Evolutionary conservation across 2,113 vertebrate genomes (phyloP).

Genomic region (Pseudorasbora parva): DNA sequence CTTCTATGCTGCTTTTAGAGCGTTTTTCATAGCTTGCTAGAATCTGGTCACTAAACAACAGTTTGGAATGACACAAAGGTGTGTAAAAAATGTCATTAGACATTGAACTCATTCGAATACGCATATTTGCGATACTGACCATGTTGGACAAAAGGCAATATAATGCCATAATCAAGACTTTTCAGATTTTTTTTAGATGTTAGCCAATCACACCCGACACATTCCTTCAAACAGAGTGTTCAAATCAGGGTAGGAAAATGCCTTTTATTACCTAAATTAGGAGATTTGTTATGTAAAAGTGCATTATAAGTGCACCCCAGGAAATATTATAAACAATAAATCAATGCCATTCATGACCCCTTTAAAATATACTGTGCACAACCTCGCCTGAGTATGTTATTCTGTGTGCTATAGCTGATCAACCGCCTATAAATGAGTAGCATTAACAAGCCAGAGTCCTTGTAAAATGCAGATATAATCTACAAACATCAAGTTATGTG

Average conservation of each 20-base stretch:
- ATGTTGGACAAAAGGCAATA: background rate
- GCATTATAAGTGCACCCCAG: no score
- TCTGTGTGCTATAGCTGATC: background rate
- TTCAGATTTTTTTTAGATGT: no score
- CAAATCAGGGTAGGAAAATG: no score
- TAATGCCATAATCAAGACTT: no score
- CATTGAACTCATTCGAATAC: background rate
- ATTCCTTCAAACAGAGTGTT: no score
- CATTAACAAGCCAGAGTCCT: background rate
- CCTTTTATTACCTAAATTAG: no score
- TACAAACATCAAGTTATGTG: background rate
- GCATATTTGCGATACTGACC: background rate
- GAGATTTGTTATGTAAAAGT: no score
- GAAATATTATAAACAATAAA: no score
- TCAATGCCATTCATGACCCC: no score
- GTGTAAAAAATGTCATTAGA: background rate
- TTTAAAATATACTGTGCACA: no score
- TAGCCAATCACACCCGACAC: no score
- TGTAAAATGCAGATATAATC: background rate
- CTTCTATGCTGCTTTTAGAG: background rate
- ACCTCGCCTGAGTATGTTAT: no score
- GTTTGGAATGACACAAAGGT: background rate
- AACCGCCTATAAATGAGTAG: background rate
- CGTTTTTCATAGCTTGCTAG: background rate
- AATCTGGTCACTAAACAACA: background rate